These are phyloP conservation scores for Eulemur albifrons DNA, from an alignment of 2,797 vertebrate genomes.

Conservation along the genomic window DNA sequence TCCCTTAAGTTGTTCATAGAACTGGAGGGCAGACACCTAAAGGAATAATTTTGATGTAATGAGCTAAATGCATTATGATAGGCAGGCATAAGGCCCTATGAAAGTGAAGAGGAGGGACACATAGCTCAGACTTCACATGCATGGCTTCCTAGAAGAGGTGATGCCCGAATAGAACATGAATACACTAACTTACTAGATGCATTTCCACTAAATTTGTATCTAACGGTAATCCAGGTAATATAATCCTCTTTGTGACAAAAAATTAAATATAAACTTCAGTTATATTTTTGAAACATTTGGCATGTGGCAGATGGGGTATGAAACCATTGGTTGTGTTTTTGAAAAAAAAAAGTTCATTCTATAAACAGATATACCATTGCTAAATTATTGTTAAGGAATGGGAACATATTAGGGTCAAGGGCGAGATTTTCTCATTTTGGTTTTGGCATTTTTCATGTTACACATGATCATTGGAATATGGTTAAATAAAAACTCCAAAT, in stretches of 20 bases:
- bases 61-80: background rate
- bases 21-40: background rate
- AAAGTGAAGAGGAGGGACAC: background rate
- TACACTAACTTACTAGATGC: background rate
- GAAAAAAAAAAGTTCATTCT: background rate
- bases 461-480: background rate
- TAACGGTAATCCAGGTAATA: background rate
- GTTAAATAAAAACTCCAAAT: background rate
- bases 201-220: background rate
- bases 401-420: background rate
- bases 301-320: background rate
- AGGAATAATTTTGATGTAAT: background rate
- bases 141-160: background rate
- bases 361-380: background rate
- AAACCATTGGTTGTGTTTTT: background rate
- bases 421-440: background rate
- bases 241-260: background rate
- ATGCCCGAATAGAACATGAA: background rate
- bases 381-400: conserved; percentile 17
- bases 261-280: background rate
- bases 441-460: conserved; percentile 7
- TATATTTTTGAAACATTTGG: background rate
- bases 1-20: background rate
- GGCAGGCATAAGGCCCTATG: background rate
- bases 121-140: background rate